Evolutionary conservation across 2,797 vertebrate genomes (phyloP), one percentile per base, ranked within the genome.

Genomic region (Channallabes apus): DNA sequence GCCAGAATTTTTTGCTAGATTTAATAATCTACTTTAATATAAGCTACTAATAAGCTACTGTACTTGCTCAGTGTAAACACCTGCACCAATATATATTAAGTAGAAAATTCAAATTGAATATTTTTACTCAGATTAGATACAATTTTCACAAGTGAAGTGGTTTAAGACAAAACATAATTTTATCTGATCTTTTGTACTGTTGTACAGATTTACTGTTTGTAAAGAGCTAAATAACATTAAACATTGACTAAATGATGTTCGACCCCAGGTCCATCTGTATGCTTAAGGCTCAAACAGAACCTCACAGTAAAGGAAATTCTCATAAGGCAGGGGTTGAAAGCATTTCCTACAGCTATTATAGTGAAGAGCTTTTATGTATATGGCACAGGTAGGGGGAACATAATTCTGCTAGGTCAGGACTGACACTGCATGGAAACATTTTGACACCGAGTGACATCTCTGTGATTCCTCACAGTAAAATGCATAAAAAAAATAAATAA

Each of bases 361-460:
- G 62, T 54, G 9, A 29, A 54, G 18, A 54, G n/a, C 14, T 27
- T 67, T 80, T 67, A 80, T 80, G 79, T 54, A 80, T 65, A 80
- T 80, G 41, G 41, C 32, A 46, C 35, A 80, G 61, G 61, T 80
- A 65, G 61, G 35, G 32, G 78, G n/a, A n/a, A 62, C 38, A 46
- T 27, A 29, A 80, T 32, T 22, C 41, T 80, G 41, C 41, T 12
- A 80, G 62, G 62, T n/a, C 41, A 51, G 79, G 41, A 67, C 62
- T 32, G 41, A 27, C 17, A 80, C 9, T 54, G 41, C 17, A 51
- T 54, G 41, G 41, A 54, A 80, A 80, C 79, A 67, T 27, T 51
- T 29, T 67, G 61, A 80, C 78, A 80, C 78, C 61, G 67, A 51
- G 79, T 80, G 62, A 18, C 8, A 6, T 80, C n/a, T 65, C 61